Conservation (phyloP, 1,140 invertebrate species). For the Brachionus angularis region DNA sequence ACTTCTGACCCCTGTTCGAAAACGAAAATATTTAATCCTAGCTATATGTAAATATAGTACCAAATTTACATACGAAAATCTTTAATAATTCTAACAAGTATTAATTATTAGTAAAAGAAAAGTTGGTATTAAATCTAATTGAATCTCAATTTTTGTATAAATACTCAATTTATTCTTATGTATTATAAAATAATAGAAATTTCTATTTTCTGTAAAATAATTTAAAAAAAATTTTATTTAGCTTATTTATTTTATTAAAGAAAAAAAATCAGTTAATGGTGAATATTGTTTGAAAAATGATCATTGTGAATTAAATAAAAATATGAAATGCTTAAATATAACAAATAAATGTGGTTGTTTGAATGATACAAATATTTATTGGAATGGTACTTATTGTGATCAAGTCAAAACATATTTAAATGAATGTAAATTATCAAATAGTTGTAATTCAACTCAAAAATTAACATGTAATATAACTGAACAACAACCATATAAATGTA, state of each 20-base stretch:
- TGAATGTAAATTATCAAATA: background rate
- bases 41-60: too few relatives aligned
- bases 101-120: too few relatives aligned
- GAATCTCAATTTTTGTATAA: too few relatives aligned
- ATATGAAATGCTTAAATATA: background rate
- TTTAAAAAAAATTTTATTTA: background rate
- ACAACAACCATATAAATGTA: background rate
- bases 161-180: too few relatives aligned
- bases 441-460: constrained; percentile 24
- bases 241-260: background rate
- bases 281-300: background rate
- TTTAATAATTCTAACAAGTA: too few relatives aligned
- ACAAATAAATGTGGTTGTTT: constrained; percentile 11
- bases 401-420: background rate
- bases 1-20: too few relatives aligned
- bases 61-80: too few relatives aligned
- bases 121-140: too few relatives aligned
- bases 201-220: background rate
- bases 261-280: background rate
- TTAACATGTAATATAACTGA: background rate
- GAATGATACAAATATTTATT: background rate
- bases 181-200: too few relatives aligned
- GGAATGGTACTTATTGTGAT: constrained; percentile 38
- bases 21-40: too few relatives aligned
- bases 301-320: background rate